A percentile compares a stretch with the other conserved stretches of the same genome.
phyloP scores from a whole-genome alignment of 2,797 vertebrate genomes.

The Sebastes kiyomatsui region DNA sequence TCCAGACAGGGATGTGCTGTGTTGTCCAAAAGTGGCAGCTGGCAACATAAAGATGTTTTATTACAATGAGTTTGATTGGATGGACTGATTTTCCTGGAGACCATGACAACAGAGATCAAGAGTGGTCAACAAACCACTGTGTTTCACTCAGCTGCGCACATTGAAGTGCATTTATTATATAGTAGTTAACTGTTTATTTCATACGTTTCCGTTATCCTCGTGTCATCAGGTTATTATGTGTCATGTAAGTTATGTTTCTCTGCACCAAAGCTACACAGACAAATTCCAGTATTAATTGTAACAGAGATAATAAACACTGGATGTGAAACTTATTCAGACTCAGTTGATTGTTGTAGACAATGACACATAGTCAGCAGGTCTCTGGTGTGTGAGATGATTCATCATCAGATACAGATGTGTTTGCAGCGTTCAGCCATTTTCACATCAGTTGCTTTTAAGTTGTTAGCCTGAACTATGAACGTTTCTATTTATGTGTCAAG shows the following conservation, averaged over 20 bases:
- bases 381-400: conserved; percentile 16
- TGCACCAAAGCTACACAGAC: neutral
- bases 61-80: neutral
- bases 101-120: neutral
- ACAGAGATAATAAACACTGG: neutral
- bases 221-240: neutral
- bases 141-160: neutral
- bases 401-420: conserved; percentile 1
- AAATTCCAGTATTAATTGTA: neutral
- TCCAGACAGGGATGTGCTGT: neutral
- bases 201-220: neutral
- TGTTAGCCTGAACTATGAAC: neutral
- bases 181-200: neutral
- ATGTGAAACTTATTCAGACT: neutral
- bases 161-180: neutral
- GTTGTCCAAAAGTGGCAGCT: neutral
- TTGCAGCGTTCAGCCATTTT: neutral
- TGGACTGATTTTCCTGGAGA: neutral
- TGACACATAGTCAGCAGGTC: neutral
- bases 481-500: neutral
- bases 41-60: too few species aligned
- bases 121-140: neutral
- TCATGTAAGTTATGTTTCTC: neutral
- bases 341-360: neutral
- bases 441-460: conserved; percentile 17